Conservation (phyloP, 2,113 vertebrate species). For the Stictonetta naevosa region DNA sequence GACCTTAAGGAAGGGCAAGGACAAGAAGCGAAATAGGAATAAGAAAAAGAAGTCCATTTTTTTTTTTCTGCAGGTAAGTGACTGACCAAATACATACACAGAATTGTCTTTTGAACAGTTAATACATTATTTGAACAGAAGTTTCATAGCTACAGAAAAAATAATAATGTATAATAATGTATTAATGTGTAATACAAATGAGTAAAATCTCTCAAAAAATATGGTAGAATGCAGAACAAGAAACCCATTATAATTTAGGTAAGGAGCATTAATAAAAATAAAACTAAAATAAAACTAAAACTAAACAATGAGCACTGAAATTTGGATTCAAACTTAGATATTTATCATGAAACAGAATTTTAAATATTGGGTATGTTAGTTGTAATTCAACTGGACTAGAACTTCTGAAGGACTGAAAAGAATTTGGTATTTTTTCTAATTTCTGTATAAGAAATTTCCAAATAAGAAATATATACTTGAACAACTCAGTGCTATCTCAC, state of each 20-base stretch:
- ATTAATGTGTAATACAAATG: neutral
- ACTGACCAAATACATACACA: conserved; percentile 64
- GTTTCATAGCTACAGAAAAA: conserved; percentile 24
- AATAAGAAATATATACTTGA: neutral
- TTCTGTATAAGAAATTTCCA: neutral
- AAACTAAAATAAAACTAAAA: too few relatives aligned
- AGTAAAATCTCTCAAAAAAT: conserved; percentile 28
- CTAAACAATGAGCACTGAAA: neutral
- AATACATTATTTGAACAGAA: neutral
- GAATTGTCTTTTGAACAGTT: conserved; percentile 30
- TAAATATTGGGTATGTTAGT: neutral
- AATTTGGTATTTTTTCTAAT: neutral
- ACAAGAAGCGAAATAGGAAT: conserved; percentile 83
- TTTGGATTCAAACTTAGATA: neutral
- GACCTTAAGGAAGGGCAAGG: conserved; percentile 84
- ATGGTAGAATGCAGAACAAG: neutral
- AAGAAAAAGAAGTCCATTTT: conserved; percentile 74
- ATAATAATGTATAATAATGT: too few relatives aligned
- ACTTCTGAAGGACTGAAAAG: neutral
- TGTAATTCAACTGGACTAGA: neutral
- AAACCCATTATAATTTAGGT: neutral
- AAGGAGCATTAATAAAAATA: neutral
- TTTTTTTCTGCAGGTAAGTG: conserved; percentile 67
- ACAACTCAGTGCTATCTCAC: neutral
- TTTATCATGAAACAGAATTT: neutral